Percentiles rank a stretch among this genome's conserved stretches.
These are phyloP conservation scores for Kryptolebias marmoratus DNA, from an alignment of 2,113 vertebrate species.

Conservation along the genomic window DNA sequence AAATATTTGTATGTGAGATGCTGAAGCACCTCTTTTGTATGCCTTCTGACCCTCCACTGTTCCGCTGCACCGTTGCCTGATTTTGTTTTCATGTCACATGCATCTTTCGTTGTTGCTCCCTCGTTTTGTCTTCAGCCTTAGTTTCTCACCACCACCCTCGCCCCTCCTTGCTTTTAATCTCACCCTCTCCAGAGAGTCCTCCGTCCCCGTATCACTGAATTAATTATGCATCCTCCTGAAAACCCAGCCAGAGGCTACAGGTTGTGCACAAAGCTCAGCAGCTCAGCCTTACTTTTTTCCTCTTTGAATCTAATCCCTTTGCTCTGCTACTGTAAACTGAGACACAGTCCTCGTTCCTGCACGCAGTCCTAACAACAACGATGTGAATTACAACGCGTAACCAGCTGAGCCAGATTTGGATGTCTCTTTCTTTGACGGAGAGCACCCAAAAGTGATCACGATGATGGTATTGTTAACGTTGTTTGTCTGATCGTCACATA, in stretches of 20 bases:
- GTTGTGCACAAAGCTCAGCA: slow-evolving; percentile 47
- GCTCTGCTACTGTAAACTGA: slow-evolving; percentile 50
- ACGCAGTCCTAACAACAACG: slow-evolving; percentile 38
- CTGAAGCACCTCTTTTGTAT: slow-evolving; percentile 52
- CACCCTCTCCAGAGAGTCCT: slow-evolving; percentile 49
- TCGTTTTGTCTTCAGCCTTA: slow-evolving; percentile 28
- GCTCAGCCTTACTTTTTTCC: slow-evolving; percentile 29
- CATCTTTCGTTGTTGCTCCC: slow-evolving; percentile 30
- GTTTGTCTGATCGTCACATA: slow-evolving; percentile 46
- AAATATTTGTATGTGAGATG: slow-evolving; percentile 44
- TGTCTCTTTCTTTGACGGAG: slow-evolving; percentile 37
- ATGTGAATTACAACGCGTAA: slow-evolving; percentile 41
- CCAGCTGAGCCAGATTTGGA: slow-evolving; percentile 46
- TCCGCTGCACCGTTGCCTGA: slow-evolving; percentile 45
- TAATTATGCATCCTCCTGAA: slow-evolving; percentile 63
- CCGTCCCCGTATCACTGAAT: slow-evolving; percentile 59
- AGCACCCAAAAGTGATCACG: slow-evolving; percentile 26
- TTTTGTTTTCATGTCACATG: slow-evolving; percentile 67
- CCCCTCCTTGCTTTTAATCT: slow-evolving; percentile 57
- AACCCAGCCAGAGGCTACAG: slow-evolving; percentile 58
- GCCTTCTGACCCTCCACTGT: slow-evolving; percentile 33
- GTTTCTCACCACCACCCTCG: slow-evolving; percentile 24
- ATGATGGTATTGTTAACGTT: slow-evolving; percentile 30
- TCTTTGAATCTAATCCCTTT: slow-evolving; percentile 21
- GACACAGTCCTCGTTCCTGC: slow-evolving; percentile 29